phyloP scores from a whole-genome alignment of 2,797 vertebrate genomes.

The Enteromius argenteus region DNA sequence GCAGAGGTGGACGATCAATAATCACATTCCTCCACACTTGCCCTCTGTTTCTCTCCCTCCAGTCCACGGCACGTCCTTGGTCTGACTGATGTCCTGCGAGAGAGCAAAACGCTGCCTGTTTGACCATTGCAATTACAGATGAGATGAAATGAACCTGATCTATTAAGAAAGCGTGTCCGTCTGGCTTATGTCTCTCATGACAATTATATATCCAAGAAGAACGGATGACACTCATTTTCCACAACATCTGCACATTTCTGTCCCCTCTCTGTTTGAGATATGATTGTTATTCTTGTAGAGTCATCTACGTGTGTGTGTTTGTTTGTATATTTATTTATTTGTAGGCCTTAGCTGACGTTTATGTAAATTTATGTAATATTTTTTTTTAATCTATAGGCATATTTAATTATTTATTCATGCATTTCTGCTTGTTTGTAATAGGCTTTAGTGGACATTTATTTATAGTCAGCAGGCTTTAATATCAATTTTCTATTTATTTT shows the following conservation, averaged over 20 bases:
- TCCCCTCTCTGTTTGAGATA: slow-evolving; percentile 9
- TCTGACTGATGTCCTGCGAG: slow-evolving; percentile 11
- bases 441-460: not conserved
- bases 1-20: slow-evolving; percentile 18
- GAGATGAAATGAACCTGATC: slow-evolving; percentile 26
- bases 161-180: slow-evolving; percentile 38
- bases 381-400: not conserved
- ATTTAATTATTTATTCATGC: not conserved
- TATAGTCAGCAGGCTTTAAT: not conserved
- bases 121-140: slow-evolving; percentile 44
- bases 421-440: too few species aligned
- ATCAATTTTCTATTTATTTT: not conserved
- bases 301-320: slow-evolving; percentile 1
- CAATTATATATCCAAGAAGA: slow-evolving; percentile 54
- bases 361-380: not conserved
- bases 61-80: not conserved
- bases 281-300: slow-evolving; percentile 16
- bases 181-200: slow-evolving; percentile 38
- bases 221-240: slow-evolving; percentile 38
- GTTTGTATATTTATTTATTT: not conserved
- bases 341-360: not conserved
- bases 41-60: not conserved
- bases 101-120: slow-evolving; percentile 12
- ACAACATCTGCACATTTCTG: slow-evolving; percentile 48
- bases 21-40: not conserved